Conservation (phyloP, 2,113 vertebrate genomes). For the Pycnonotus jocosus region DNA sequence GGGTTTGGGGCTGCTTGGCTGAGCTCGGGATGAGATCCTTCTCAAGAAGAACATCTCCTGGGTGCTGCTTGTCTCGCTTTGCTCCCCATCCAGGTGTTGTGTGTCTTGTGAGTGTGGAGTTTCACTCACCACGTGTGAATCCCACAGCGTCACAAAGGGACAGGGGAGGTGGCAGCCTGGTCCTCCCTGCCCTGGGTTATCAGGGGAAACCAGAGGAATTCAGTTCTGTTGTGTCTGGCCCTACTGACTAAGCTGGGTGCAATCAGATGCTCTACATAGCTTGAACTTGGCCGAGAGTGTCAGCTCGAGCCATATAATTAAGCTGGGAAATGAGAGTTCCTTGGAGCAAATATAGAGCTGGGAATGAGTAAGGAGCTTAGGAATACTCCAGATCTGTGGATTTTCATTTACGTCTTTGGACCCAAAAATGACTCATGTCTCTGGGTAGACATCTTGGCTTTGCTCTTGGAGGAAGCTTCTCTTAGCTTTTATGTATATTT, state of each 20-base stretch:
- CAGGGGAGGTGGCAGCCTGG: background rate
- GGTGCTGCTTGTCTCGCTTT: background rate
- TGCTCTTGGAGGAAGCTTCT: background rate
- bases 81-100: rapidly evolving
- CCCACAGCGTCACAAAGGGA: rapidly evolving
- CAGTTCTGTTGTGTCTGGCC: background rate
- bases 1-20: background rate
- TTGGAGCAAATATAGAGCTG: background rate
- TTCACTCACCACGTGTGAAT: rapidly evolving
- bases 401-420: background rate
- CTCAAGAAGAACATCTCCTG: background rate
- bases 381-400: background rate
- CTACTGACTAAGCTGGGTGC: background rate
- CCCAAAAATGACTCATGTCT: background rate
- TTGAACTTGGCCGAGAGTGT: background rate
- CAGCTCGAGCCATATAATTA: background rate
- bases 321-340: background rate
- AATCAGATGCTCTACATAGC: background rate
- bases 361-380: background rate
- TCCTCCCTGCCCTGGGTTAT: background rate
- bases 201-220: background rate
- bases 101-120: background rate
- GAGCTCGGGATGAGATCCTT: rapidly evolving
- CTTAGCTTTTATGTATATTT: background rate
- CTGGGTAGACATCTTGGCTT: slow-evolving; percentile 5